Evolutionary conservation across 2,113 vertebrate species (phyloP).

Genomic region (Chamaetylas fuelleborni): DNA sequence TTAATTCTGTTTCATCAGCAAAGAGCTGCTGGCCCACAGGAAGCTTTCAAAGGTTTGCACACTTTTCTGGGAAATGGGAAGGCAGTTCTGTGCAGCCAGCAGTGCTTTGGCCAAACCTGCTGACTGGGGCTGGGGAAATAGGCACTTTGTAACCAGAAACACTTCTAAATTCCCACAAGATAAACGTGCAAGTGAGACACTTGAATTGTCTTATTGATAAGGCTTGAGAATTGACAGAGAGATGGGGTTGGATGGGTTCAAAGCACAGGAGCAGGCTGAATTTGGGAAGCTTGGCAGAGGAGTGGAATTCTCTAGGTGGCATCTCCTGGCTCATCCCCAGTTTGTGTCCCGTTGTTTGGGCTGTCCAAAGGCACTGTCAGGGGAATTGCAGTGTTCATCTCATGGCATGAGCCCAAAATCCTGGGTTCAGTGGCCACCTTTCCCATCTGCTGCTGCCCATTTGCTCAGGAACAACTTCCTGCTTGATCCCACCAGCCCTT

Average conservation of each 20-base stretch:
- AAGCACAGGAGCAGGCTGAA: background rate
- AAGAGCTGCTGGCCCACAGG: background rate
- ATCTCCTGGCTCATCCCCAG: background rate
- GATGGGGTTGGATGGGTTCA: background rate
- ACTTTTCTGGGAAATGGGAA: background rate
- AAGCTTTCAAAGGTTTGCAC: background rate
- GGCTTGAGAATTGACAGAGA: background rate
- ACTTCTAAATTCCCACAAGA: slow-evolving; percentile 6
- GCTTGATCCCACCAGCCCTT: background rate
- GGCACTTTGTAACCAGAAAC: background rate
- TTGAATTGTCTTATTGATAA: background rate
- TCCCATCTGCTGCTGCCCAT: background rate
- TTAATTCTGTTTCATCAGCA: background rate
- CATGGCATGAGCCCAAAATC: background rate
- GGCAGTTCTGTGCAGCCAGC: background rate
- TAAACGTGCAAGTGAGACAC: background rate
- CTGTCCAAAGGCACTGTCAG: background rate
- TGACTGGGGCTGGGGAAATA: background rate
- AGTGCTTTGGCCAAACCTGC: background rate
- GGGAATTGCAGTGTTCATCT: background rate
- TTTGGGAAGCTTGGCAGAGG: background rate
- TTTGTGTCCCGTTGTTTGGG: background rate
- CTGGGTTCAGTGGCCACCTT: background rate
- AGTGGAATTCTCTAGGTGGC: background rate
- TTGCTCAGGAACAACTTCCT: background rate